Evolutionary conservation across 2,888 invertebrate genomes (phyloP), one percentile per base, ranked within the genome.

Genomic region (Cremastinae sp.): DNA sequence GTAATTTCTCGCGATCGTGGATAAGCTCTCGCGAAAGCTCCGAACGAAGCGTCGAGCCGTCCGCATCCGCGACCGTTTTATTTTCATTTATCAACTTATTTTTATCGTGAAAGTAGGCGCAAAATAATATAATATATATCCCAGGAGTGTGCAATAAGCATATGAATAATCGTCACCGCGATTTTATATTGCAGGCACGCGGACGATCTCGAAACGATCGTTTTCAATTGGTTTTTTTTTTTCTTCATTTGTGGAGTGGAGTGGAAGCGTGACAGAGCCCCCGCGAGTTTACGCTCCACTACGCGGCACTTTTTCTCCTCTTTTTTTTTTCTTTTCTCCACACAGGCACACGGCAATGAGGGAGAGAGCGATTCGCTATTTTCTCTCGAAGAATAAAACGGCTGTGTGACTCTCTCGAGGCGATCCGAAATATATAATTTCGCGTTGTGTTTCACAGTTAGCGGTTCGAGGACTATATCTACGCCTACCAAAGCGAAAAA

Each of bases 371-470:
- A 83, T 84, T 85, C 79, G 80, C 83, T 82, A 86, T 85, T 85
- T 85, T 85, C 83, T 85, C 83, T 81, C 80, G 75, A 28, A 71
- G 22, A 41, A 47, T 41, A 41, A 36, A 49, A 53, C 59, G 49
- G 68, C 43, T 45, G 45, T 45, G 45, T 61, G 61, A 62, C 76
- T 80, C 77, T 75, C 82, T 41, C 47, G 51, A 5, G 73, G 62
- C 49, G 51, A 62, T 62, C 80, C 81, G 74, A 83, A 77, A 80
- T 78, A 81, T 86, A 81, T 85, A 83, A 86, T 86, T 86, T 83
- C 65, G 78, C 77, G 73, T 78, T 81, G 65, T 79, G 64, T 70
- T 53, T 38, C 59, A 20, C 54, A 12, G 41, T 38, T 65, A 73
- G 64, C 73, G 64, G 68, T 61, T 73, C 38, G 69, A 73, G 58